Conservation (phyloP, 2,797 vertebrate genomes). For the Hypotaenidia philippensis region DNA sequence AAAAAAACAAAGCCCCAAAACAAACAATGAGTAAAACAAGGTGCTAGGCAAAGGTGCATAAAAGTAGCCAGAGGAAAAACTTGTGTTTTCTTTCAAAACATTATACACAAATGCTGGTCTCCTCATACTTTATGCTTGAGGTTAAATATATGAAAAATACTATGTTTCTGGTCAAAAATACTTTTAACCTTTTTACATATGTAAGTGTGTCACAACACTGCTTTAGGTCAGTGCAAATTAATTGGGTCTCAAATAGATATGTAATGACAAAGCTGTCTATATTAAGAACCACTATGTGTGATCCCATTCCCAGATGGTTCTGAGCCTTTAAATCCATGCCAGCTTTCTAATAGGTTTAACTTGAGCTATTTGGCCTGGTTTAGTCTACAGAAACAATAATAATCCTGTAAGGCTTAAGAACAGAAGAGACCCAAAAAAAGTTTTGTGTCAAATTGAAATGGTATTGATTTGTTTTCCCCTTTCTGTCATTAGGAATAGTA, state of each 20-base stretch:
- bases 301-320: constrained; percentile 75
- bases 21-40: neutral
- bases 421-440: neutral
- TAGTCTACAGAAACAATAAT: constrained; percentile 72
- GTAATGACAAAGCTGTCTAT: constrained; percentile 71
- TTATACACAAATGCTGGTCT: neutral
- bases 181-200: constrained; percentile 21
- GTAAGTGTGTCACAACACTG: constrained; percentile 47
- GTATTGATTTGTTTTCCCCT: neutral
- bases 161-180: neutral
- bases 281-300: constrained; percentile 72
- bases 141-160: neutral
- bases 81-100: neutral
- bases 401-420: constrained; percentile 28
- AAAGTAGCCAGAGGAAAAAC: neutral
- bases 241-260: constrained; percentile 55
- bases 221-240: constrained; percentile 51
- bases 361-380: constrained; percentile 68
- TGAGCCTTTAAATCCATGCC: constrained; percentile 83
- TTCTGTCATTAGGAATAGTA: neutral
- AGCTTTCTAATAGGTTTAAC: constrained; percentile 87
- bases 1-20: neutral
- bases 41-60: neutral
- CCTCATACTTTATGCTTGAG: neutral
- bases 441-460: neutral